Percentiles rank a stretch among this genome's conserved stretches.
These are phyloP conservation scores for Cheirogaleus medius DNA, from an alignment of 2,113 vertebrate species.

Conservation along the genomic window DNA sequence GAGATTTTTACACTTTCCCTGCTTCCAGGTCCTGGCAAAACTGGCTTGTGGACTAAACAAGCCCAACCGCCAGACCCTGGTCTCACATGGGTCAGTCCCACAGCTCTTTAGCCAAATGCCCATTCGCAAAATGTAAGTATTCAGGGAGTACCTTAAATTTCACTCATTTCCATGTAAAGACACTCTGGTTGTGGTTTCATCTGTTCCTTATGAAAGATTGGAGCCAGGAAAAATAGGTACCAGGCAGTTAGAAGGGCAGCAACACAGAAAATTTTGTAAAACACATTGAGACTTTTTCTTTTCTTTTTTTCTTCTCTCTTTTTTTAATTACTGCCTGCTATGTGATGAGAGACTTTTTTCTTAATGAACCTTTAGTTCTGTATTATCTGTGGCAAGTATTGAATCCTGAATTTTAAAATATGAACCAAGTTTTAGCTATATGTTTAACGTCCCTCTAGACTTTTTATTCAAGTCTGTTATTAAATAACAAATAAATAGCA, in stretches of 20 bases:
- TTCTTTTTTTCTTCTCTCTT: not conserved
- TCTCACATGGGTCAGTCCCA: constrained; percentile 89
- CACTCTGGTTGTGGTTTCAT: constrained; percentile 2
- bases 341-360: not conserved
- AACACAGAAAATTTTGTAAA: constrained; percentile 8
- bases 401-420: constrained; percentile 16
- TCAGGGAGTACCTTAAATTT: not conserved
- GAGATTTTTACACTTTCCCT: constrained; percentile 47
- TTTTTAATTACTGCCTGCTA: not conserved
- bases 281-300: not conserved
- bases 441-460: constrained; percentile 15
- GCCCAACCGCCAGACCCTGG: constrained; percentile 94
- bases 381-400: not conserved
- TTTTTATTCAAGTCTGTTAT: constrained; percentile 43
- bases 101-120: constrained; percentile 93
- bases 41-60: constrained; percentile 97
- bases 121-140: constrained; percentile 93
- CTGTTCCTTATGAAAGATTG: not conserved
- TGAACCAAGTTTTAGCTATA: not conserved
- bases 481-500: not conserved
- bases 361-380: constrained; percentile 33
- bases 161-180: not conserved
- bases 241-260: not conserved
- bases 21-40: constrained; percentile 93
- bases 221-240: not conserved